A percentile compares a stretch with the other conserved stretches of the same genome.
These are phyloP conservation scores for Leptestheria dahalacensis DNA, from an alignment of 1,140 invertebrate genomes.

Conservation along the genomic window DNA sequence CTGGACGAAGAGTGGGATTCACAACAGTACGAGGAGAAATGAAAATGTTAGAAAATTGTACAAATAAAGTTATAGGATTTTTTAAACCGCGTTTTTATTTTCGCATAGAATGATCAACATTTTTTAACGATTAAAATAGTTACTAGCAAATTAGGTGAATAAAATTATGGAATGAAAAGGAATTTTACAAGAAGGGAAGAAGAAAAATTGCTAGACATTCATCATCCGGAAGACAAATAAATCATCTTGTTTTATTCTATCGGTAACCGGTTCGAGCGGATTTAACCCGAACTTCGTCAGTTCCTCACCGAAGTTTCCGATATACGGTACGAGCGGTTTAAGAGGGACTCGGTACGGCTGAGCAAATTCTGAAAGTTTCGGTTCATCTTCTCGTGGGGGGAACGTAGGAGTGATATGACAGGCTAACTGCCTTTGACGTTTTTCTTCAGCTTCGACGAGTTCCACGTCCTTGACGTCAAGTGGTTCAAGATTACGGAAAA, in stretches of 20 bases:
- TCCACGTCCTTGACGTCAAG: neutral
- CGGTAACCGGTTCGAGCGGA: neutral
- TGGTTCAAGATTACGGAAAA: neutral
- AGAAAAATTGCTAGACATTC: neutral
- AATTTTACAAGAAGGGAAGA: neutral
- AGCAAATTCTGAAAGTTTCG: neutral
- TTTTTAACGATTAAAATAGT: no score
- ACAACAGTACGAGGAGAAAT: no score
- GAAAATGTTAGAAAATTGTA: no score
- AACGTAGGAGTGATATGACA: neutral
- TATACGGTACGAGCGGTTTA: neutral
- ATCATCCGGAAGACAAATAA: neutral
- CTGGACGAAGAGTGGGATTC: neutral
- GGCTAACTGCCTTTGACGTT: neutral
- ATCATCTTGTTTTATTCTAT: neutral
- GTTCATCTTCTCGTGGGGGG: neutral
- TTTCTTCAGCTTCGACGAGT: neutral
- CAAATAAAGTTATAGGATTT: no score
- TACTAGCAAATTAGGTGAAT: no score
- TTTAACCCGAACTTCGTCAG: neutral
- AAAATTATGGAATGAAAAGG: neutral
- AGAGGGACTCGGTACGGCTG: neutral
- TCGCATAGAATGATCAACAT: no score
- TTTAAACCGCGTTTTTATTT: no score
- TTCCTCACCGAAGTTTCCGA: neutral